Conservation (phyloP, 2,888 invertebrate genomes). For the Craniophora ligustri region DNA sequence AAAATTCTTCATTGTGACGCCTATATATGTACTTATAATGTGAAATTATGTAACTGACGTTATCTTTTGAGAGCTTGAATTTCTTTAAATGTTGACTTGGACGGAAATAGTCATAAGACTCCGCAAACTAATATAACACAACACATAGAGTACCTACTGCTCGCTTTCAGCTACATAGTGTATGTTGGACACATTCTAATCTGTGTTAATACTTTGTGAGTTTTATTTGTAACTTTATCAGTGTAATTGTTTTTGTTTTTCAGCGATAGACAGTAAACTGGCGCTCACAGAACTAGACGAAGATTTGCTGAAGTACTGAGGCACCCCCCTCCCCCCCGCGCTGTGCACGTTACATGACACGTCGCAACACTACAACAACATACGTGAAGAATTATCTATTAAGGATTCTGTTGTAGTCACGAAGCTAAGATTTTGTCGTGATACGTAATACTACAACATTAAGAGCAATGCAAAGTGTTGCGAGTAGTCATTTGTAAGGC, state of each 20-base stretch:
- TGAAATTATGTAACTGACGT: too few species aligned
- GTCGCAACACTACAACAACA: not conserved
- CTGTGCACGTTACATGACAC: not conserved
- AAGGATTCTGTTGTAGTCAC: not conserved
- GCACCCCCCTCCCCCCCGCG: constrained; percentile 1
- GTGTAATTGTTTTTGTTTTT: constrained; percentile 51
- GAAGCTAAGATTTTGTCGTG: not conserved
- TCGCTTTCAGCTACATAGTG: not conserved
- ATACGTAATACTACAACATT: not conserved
- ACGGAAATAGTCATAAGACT: too few species aligned
- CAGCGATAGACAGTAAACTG: constrained; percentile 86
- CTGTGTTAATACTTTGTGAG: not conserved
- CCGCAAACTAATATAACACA: too few species aligned
- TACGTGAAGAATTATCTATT: not conserved
- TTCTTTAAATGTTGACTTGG: too few species aligned
- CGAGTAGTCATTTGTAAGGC: constrained; percentile 7
- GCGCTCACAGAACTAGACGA: constrained; percentile 82
- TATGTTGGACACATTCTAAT: not conserved
- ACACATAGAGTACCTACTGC: not conserved
- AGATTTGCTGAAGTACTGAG: constrained; percentile 81
- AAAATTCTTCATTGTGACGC: too few species aligned
- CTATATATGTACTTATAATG: too few species aligned
- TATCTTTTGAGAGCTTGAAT: too few species aligned
- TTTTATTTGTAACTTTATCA: too few species aligned
- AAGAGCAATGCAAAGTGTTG: not conserved